phyloP scores from a whole-genome alignment of 2,797 vertebrate species.

The Silurus aristotelis region DNA sequence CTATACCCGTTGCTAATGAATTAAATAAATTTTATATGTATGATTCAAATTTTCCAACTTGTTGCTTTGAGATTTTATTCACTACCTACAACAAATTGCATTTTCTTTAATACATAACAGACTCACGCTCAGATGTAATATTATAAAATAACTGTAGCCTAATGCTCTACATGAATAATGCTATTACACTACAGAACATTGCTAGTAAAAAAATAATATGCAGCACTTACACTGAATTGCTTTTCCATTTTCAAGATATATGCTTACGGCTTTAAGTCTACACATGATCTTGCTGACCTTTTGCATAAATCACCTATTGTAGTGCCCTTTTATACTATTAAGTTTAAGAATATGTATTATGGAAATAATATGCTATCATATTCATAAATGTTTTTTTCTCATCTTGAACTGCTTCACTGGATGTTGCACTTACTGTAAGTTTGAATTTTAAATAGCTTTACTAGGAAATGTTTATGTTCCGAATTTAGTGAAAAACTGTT shows the following conservation, averaged over 20 bases:
- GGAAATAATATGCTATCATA: background rate
- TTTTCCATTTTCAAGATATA: conserved; percentile 5
- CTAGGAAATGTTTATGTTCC: background rate
- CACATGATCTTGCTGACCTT: background rate
- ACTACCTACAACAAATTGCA: background rate
- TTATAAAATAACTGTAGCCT: conserved; percentile 3
- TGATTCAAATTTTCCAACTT: conserved; percentile 38
- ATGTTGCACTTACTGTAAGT: conserved; percentile 52
- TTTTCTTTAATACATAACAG: conserved; percentile 7
- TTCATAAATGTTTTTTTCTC: conserved; percentile 32
- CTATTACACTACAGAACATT: background rate
- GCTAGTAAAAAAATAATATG: conserved; percentile 10
- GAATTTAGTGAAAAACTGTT: background rate
- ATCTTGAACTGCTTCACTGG: conserved; percentile 41
- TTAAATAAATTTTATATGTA: background rate
- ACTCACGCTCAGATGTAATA: background rate
- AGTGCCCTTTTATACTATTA: background rate
- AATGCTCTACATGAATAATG: conserved; percentile 5
- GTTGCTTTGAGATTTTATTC: background rate
- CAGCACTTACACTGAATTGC: background rate
- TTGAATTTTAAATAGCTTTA: conserved; percentile 16
- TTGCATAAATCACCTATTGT: conserved; percentile 19
- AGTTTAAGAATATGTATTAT: background rate
- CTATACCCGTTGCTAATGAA: background rate
- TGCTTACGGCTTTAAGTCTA: background rate